A percentile compares a stretch with the other conserved stretches of the same genome.
phyloP scores from a whole-genome alignment of 2,113 vertebrate species.

The Heterochromis multidens region DNA sequence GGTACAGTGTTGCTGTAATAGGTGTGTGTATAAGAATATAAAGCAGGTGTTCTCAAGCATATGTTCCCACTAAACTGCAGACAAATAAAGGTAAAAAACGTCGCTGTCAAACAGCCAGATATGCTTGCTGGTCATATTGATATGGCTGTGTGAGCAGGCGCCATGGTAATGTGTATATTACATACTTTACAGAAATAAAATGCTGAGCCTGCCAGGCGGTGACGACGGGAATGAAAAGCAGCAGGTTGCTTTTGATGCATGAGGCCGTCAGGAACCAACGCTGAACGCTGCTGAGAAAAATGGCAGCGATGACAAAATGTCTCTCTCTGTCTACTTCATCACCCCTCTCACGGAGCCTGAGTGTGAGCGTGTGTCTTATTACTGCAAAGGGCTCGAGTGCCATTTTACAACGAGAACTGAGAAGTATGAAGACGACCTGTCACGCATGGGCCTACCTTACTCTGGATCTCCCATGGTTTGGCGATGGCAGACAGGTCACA shows the following conservation, averaged over 20 bases:
- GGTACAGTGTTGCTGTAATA: not conserved
- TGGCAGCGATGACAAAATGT: slow-evolving; percentile 44
- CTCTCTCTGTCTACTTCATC: slow-evolving; percentile 18
- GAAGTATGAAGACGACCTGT: not conserved
- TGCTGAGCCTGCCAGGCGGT: slow-evolving; percentile 6
- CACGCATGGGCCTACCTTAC: slow-evolving; percentile 63
- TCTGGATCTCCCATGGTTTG: slow-evolving; percentile 82
- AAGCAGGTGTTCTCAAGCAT: not conserved
- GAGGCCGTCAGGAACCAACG: slow-evolving; percentile 27
- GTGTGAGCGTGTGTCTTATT: not conserved
- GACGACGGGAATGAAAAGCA: slow-evolving; percentile 36
- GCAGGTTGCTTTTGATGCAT: slow-evolving; percentile 46
- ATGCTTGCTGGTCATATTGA: not conserved
- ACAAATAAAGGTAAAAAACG: slow-evolving; percentile 10
- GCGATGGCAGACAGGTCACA: slow-evolving; percentile 82
- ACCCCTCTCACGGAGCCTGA: not conserved
- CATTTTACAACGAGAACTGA: not conserved
- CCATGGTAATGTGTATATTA: not conserved
- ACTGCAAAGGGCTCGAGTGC: not conserved
- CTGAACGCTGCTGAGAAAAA: slow-evolving; percentile 30
- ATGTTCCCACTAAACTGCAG: not conserved
- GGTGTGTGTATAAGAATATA: not conserved
- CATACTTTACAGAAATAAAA: slow-evolving; percentile 22
- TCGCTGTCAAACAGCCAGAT: not conserved
- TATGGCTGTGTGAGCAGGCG: not conserved